A percentile compares a stretch with the other conserved stretches of the same genome.
These are phyloP conservation scores for Phocides pigmalion DNA, from an alignment of 1,140 invertebrate genomes.

Conservation along the genomic window DNA sequence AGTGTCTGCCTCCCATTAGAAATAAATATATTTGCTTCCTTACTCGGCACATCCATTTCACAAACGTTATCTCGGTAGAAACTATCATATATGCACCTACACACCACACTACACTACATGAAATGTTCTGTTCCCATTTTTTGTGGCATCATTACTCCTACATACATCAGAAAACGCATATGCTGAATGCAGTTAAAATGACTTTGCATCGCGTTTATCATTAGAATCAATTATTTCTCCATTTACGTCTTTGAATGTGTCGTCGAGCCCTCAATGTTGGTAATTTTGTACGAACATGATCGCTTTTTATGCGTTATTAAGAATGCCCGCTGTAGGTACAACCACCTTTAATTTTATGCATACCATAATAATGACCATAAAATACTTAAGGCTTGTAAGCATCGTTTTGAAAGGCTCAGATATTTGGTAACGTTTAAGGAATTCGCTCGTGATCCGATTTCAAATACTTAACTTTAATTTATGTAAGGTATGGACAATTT, in stretches of 20 bases:
- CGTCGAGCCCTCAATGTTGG: constrained; percentile 56
- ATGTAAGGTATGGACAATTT: constrained; percentile 28
- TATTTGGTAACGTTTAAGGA: constrained; percentile 48
- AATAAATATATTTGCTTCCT: too few species aligned
- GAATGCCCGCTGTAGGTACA: constrained; percentile 49
- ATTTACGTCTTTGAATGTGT: constrained; percentile 68
- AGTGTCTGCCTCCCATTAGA: too few species aligned
- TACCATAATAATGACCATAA: constrained; percentile 53
- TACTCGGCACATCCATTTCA: constrained; percentile 22
- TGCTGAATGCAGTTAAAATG: constrained; percentile 67
- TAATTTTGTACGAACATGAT: constrained; percentile 66
- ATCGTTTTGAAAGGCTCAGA: constrained; percentile 43
- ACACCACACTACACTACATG: constrained; percentile 39
- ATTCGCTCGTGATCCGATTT: constrained; percentile 44
- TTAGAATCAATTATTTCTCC: constrained; percentile 79
- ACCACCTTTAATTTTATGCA: constrained; percentile 58
- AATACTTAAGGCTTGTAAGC: constrained; percentile 42
- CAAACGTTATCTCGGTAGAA: constrained; percentile 28
- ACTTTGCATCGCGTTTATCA: constrained; percentile 67
- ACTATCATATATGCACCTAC: constrained; percentile 32
- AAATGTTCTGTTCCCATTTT: constrained; percentile 59
- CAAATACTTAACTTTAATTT: constrained; percentile 38
- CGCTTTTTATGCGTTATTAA: constrained; percentile 65
- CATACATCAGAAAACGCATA: constrained; percentile 61
- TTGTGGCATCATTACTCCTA: constrained; percentile 59